Conservation (phyloP, 2,888 invertebrate species). For the Sepioteuthis lessoniana region DNA sequence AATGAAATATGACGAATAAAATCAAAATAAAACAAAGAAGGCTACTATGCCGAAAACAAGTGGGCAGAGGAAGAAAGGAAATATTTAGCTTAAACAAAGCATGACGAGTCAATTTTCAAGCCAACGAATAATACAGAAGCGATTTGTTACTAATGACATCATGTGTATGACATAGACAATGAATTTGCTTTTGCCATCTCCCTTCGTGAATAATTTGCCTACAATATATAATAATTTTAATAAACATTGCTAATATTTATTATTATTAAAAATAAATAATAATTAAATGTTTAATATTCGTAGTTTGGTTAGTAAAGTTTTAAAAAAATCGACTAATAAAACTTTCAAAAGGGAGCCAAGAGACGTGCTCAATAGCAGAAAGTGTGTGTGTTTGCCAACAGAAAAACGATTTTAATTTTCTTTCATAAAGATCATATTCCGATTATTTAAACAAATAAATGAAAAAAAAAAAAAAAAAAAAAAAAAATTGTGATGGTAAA, state of each 20-base stretch:
- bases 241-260: neutral
- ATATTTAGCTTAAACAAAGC: neutral
- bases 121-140: neutral
- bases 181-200: neutral
- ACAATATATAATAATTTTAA: neutral
- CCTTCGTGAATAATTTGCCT: neutral
- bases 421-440: neutral
- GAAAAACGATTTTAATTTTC: neutral
- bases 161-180: neutral
- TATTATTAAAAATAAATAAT: neutral
- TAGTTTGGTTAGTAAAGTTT: neutral
- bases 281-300: neutral
- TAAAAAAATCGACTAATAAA: neutral
- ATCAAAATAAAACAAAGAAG: too few species aligned
- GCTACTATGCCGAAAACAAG: too few species aligned
- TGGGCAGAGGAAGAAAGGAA: neutral
- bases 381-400: neutral
- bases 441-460: neutral
- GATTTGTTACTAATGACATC: slow-evolving; percentile 33
- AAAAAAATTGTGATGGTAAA: neutral
- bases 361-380: neutral
- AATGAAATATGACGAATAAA: too few species aligned
- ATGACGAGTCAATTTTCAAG: slow-evolving; percentile 33
- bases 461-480: neutral
- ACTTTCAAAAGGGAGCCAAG: too few species aligned